phyloP scores from a whole-genome alignment of 2,888 invertebrate species.

The Pheosia tremula region DNA sequence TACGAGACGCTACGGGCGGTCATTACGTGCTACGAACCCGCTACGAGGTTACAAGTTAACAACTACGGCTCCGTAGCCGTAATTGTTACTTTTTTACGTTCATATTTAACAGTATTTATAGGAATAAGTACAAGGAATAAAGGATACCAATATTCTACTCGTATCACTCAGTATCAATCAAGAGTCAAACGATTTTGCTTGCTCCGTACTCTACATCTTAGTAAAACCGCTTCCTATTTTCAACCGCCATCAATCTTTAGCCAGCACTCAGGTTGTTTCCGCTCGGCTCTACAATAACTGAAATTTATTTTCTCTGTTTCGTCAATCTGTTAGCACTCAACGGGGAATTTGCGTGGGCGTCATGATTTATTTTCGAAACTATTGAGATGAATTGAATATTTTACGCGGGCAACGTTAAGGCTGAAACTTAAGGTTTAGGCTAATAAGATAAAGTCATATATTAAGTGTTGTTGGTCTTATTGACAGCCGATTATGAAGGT shows the following conservation, averaged over 20 bases:
- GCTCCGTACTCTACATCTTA: neutral
- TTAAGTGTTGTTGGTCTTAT: neutral
- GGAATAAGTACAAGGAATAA: neutral
- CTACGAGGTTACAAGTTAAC: conserved; percentile 26
- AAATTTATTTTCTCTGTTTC: conserved; percentile 33
- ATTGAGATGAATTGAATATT: conserved; percentile 3
- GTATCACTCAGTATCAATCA: neutral
- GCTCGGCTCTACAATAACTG: conserved; percentile 18
- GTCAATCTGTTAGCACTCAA: conserved; percentile 27
- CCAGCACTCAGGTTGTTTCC: conserved; percentile 10
- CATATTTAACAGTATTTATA: neutral
- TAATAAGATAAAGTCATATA: neutral
- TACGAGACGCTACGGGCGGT: conserved; percentile 23
- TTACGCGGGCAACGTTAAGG: neutral
- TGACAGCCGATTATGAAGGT: too few relatives aligned
- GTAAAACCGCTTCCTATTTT: neutral
- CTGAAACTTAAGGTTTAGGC: neutral
- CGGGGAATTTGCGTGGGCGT: conserved; percentile 10
- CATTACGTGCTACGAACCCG: conserved; percentile 29
- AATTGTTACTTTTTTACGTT: neutral
- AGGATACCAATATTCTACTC: too few relatives aligned
- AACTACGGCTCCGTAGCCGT: conserved; percentile 8
- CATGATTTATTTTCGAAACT: conserved; percentile 1
- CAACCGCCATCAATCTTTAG: conserved; percentile 22
- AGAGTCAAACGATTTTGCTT: neutral